Evolutionary conservation across 2,797 vertebrate genomes (phyloP).

Genomic region (Iguana delicatissima): DNA sequence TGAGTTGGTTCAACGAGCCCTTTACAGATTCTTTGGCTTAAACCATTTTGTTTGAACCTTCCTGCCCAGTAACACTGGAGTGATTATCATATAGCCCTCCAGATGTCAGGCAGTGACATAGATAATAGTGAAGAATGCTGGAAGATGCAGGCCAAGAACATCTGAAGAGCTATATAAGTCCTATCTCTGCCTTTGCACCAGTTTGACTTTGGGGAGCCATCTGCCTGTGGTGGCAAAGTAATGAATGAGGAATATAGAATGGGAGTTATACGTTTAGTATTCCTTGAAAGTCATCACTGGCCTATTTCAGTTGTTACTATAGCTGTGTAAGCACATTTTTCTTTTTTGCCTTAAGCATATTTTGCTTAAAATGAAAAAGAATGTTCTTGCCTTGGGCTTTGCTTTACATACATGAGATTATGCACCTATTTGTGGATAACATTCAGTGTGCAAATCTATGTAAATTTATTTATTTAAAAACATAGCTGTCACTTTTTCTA

Average conservation of each 20-base stretch:
- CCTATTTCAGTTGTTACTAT: background rate
- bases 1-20: background rate
- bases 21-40: background rate
- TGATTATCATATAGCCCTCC: too few relatives aligned
- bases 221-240: background rate
- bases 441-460: slow-evolving; percentile 44
- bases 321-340: background rate
- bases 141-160: too few relatives aligned
- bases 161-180: too few relatives aligned
- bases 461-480: slow-evolving; percentile 7
- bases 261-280: background rate
- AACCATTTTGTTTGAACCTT: background rate
- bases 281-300: background rate
- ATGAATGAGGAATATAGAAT: background rate
- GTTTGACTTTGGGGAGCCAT: background rate
- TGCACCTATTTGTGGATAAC: slow-evolving; percentile 45
- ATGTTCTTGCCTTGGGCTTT: slow-evolving; percentile 28
- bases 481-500: background rate
- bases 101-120: too few relatives aligned
- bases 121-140: too few relatives aligned
- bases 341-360: slow-evolving; percentile 1
- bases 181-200: too few relatives aligned
- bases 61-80: too few relatives aligned
- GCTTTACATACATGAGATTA: slow-evolving; percentile 38
- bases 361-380: slow-evolving; percentile 32